Evolutionary conservation across 2,888 invertebrate genomes (phyloP).

Genomic region (Acanthoscelides obtectus): DNA sequence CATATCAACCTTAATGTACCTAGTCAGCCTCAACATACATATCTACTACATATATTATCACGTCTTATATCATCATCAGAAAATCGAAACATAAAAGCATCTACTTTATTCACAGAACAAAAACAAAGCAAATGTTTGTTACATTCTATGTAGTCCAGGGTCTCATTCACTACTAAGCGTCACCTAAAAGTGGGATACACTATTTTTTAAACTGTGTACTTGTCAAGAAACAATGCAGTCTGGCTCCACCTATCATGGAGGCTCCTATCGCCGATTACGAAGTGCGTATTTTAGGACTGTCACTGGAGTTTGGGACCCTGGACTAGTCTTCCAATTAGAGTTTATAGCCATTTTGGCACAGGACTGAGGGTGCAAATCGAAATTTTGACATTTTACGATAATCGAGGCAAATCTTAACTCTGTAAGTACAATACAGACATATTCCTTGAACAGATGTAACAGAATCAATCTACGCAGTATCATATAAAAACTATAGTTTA

Average conservation of each 20-base stretch:
- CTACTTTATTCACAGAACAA: background rate
- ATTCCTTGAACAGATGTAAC: background rate
- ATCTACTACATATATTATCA: constrained; percentile 29
- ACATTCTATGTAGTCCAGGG: too few relatives aligned
- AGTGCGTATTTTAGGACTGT: too few relatives aligned
- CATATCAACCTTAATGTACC: constrained; percentile 27
- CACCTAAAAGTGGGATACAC: background rate
- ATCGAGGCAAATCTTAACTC: background rate
- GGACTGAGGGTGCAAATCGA: background rate
- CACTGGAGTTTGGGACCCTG: too few relatives aligned
- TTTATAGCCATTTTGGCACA: background rate
- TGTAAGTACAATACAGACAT: background rate
- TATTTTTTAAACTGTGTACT: too few relatives aligned
- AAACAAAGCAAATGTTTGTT: background rate
- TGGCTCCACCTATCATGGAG: too few relatives aligned
- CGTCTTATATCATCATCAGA: constrained; percentile 17
- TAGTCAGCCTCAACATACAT: constrained; percentile 37
- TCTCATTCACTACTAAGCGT: background rate
- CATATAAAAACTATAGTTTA: too few relatives aligned
- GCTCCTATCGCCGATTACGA: too few relatives aligned
- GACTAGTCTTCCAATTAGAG: background rate
- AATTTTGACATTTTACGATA: background rate
- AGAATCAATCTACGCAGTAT: too few relatives aligned
- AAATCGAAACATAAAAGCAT: background rate
- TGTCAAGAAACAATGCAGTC: too few relatives aligned